These are phyloP conservation scores for Patiria miniata DNA, from an alignment of 35 echinoderm and acorn worm genomes.

Conservation along the genomic window DNA sequence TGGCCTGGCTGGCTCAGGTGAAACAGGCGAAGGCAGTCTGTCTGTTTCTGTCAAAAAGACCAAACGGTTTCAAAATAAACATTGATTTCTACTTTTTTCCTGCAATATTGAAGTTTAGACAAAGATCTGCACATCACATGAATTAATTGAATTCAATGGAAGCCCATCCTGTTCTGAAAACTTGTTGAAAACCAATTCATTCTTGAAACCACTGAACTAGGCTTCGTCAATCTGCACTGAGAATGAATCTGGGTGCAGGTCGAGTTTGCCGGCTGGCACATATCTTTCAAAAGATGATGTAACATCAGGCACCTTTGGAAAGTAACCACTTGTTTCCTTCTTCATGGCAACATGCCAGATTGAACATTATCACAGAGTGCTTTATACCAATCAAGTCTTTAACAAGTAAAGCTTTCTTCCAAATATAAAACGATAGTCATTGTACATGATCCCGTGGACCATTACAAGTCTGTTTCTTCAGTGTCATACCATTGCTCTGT, in stretches of 20 bases:
- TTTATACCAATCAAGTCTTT: too few relatives aligned
- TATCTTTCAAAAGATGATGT: too few relatives aligned
- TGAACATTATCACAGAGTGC: too few relatives aligned
- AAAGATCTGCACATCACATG: not conserved
- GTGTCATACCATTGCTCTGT: not conserved
- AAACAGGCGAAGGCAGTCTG: slow-evolving; percentile 24
- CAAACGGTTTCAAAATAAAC: not conserved
- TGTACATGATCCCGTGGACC: not conserved
- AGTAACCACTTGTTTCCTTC: too few relatives aligned
- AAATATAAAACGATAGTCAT: not conserved
- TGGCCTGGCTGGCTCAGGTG: slow-evolving; percentile 22
- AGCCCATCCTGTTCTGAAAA: not conserved
- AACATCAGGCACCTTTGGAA: too few relatives aligned
- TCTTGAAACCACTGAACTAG: not conserved
- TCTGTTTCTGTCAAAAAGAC: not conserved
- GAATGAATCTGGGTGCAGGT: not conserved
- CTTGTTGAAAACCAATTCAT: not conserved
- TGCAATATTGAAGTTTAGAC: not conserved
- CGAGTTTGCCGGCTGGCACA: too few relatives aligned
- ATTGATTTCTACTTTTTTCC: not conserved
- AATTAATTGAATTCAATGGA: not conserved
- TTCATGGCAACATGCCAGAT: too few relatives aligned
- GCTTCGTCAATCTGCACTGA: not conserved
- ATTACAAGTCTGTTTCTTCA: not conserved
- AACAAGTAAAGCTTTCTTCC: too few relatives aligned